phyloP scores from a whole-genome alignment of 2,113 vertebrate species.

The Microcebus ravelobensis region DNA sequence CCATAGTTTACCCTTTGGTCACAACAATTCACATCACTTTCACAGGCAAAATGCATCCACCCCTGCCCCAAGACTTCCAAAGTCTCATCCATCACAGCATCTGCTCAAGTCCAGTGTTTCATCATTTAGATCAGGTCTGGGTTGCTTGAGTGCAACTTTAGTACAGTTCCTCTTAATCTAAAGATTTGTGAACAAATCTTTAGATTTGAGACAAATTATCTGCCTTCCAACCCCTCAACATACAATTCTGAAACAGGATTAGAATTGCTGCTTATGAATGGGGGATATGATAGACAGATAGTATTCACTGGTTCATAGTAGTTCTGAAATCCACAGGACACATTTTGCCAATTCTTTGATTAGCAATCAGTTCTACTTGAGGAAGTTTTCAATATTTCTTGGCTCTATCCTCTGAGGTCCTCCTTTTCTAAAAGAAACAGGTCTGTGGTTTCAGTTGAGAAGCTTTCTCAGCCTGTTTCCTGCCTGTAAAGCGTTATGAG shows the following conservation, averaged over 20 bases:
- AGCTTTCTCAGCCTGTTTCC: not conserved
- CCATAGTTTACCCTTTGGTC: not conserved
- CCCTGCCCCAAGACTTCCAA: not conserved
- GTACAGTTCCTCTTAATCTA: not conserved
- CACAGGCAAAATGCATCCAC: not conserved
- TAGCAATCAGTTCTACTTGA: too few relatives aligned
- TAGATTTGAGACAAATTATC: not conserved
- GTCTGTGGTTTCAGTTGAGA: not conserved
- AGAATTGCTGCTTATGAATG: not conserved
- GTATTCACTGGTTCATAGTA: not conserved
- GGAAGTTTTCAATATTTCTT: not conserved
- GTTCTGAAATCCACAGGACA: not conserved
- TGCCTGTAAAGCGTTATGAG: not conserved
- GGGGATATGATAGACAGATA: not conserved
- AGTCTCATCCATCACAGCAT: not conserved
- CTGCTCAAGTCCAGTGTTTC: not conserved
- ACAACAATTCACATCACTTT: not conserved
- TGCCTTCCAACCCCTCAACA: not conserved
- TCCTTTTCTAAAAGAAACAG: not conserved
- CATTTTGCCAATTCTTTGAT: not conserved
- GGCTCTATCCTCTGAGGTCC: not conserved
- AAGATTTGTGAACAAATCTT: not conserved
- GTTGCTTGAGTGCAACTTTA: not conserved
- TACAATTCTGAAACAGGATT: not conserved
- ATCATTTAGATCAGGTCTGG: not conserved